Percentiles rank a stretch among this genome's conserved stretches.
Evolutionary conservation across 1,140 invertebrate species (phyloP).

Genomic region (Sesamia nonagrioides): DNA sequence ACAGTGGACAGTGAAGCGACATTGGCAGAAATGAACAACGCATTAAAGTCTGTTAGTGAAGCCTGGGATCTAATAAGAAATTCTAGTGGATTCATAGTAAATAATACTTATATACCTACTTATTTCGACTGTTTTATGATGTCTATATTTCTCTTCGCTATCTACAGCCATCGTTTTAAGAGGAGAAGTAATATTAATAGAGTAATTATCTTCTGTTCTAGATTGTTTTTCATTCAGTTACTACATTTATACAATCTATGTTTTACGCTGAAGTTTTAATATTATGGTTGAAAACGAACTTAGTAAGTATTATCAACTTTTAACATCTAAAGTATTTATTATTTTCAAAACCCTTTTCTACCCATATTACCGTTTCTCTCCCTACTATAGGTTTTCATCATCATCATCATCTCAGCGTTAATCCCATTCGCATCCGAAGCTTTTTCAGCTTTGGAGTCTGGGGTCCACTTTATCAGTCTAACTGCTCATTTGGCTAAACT

Average conservation of each 20-base stretch:
- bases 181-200: not conserved
- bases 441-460: too few species aligned
- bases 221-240: not conserved
- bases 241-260: constrained; percentile 14
- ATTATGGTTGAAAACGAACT: not conserved
- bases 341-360: not conserved
- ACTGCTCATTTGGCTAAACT: too few species aligned
- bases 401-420: too few species aligned
- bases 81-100: not conserved
- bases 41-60: not conserved
- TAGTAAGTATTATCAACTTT: not conserved
- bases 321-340: not conserved
- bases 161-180: too few species aligned
- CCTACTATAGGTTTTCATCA: not conserved
- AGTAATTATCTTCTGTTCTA: not conserved
- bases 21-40: constrained; percentile 5
- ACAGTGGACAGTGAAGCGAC: not conserved
- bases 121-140: not conserved
- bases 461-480: too few species aligned
- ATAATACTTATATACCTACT: not conserved
- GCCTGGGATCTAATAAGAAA: constrained; percentile 15
- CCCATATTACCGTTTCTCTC: not conserved
- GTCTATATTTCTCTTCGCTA: not conserved
- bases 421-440: too few species aligned
- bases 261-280: constrained; percentile 11